These are phyloP conservation scores for Pinctada fucata DNA, from an alignment of 2,888 invertebrate genomes.

Conservation along the genomic window DNA sequence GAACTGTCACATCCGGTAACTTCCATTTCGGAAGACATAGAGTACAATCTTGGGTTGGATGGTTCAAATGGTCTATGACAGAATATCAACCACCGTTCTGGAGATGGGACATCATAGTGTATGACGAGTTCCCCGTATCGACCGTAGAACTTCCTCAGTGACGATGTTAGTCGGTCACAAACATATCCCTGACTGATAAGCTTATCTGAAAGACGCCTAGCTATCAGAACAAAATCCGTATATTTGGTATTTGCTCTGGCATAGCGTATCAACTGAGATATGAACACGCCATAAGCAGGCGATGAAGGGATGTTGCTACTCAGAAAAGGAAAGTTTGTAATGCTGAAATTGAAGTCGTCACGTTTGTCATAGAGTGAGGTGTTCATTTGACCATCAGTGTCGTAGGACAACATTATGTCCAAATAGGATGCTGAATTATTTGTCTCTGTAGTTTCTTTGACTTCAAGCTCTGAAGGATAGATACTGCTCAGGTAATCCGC, in stretches of 20 bases:
- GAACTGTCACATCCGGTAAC: too few relatives aligned
- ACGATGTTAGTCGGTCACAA: not conserved
- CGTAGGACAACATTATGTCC: not conserved
- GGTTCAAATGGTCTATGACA: too few relatives aligned
- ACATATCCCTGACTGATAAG: not conserved
- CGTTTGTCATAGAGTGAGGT: conserved; percentile 1
- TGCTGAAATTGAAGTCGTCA: not conserved
- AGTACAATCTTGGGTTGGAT: too few relatives aligned
- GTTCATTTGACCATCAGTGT: not conserved
- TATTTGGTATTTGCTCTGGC: not conserved
- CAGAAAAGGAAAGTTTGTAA: not conserved
- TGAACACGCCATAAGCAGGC: not conserved
- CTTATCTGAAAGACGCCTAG: not conserved
- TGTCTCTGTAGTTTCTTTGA: not conserved
- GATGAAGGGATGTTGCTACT: not conserved
- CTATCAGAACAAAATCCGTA: not conserved
- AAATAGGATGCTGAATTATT: not conserved
- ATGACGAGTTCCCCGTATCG: not conserved
- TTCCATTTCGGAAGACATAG: too few relatives aligned
- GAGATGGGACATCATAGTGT: not conserved
- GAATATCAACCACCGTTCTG: not conserved
- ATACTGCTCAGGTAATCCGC: not conserved
- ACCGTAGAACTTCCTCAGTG: not conserved
- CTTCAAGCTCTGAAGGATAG: not conserved
- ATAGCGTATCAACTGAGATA: not conserved